Conservation (phyloP, 2,888 invertebrate species). For the Metellina segmentata region DNA sequence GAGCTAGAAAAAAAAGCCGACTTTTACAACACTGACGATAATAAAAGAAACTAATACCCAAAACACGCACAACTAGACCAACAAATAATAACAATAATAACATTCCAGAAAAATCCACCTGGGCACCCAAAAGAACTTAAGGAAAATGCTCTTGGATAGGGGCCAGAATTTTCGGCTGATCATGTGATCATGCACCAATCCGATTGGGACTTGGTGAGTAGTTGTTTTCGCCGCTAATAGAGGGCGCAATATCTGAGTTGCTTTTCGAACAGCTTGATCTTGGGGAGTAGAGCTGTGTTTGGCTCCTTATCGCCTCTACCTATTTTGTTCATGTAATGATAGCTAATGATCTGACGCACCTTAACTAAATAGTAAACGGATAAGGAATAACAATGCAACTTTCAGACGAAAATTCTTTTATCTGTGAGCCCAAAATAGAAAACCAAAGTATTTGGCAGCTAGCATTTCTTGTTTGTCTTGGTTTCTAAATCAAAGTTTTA, state of each 20-base stretch:
- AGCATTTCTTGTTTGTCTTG: neutral
- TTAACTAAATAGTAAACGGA: neutral
- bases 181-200: constrained; percentile 65
- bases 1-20: constrained; percentile 35
- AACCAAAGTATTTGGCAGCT: too few relatives aligned
- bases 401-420: neutral
- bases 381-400: neutral
- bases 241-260: constrained; percentile 52
- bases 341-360: neutral
- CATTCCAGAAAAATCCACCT: constrained; percentile 74
- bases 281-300: constrained; percentile 30
- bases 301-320: constrained; percentile 58
- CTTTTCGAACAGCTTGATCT: constrained; percentile 8
- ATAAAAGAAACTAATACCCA: constrained; percentile 72
- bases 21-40: constrained; percentile 59
- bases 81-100: constrained; percentile 76
- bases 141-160: constrained; percentile 70
- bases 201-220: constrained; percentile 49
- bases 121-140: constrained; percentile 62
- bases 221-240: constrained; percentile 48
- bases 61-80: constrained; percentile 70
- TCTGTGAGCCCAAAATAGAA: neutral
- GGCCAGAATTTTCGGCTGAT: constrained; percentile 68
- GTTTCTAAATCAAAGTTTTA: neutral
- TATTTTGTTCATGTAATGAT: constrained; percentile 5